Evolutionary conservation across 2,888 invertebrate species (phyloP), one percentile per base, ranked within the genome.

Genomic region (Lithophane semibrunnea): DNA sequence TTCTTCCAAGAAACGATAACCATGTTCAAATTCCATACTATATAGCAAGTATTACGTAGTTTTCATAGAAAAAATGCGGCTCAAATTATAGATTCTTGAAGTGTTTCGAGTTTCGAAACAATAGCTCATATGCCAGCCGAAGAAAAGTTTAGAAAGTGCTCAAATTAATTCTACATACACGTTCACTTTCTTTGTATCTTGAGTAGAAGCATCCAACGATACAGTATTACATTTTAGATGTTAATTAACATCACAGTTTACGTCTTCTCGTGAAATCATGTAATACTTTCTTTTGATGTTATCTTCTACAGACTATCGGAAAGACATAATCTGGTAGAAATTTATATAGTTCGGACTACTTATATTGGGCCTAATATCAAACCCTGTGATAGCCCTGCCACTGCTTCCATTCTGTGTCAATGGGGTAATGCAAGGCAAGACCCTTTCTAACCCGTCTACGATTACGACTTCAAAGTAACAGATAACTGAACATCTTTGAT

Each of bases 131-230:
- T 75, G 73, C 70, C 18, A n/a, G 60, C 70, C 72, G 64, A 78
- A 75, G 81, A 77, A 80, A 81, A 86, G 76, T 87, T 87, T 87
- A 85, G 87, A 87, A 87, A 87, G 87, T 80, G 79, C 77, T 85
- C 79, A 77, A 86, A 85, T 86, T 88, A 83, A 88, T 87, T 83
- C 78, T 60, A 76, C 77, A 75, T 83, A 88, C 80, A 77, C 84
- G 77, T 87, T 88, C 88, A 86, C 87, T 87, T 87, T 87, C 86
- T 85, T 85, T 42, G 82, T 52, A 82, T 78, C 69, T 77, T 69
- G 60, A 63, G 49, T 71, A 69, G 69, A 75, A 21, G 75, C 75
- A 82, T 70, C 70, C 37, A 61, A 70, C 66, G 66, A 77, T 73
- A 66, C n/a, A 78, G 75, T 74, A 77, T 75, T 78, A 73, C 82